Conservation (phyloP, 1,140 invertebrate genomes). For the Bacillus rossius region DNA sequence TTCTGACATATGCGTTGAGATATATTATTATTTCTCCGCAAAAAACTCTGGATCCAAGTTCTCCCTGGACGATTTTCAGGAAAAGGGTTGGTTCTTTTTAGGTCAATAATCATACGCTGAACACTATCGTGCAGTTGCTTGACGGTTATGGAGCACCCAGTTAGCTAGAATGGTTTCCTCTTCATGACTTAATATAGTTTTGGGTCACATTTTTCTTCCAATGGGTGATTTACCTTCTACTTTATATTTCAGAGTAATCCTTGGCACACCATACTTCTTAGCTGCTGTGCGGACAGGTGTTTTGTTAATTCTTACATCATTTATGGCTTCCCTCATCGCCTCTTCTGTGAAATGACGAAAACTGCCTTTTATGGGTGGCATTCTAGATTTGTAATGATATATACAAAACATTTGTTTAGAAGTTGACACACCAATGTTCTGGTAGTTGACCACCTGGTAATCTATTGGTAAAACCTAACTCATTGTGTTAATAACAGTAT, state of each 20-base stretch:
- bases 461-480: not conserved
- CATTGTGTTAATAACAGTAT: not conserved
- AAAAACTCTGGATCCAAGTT: slow-evolving; percentile 5
- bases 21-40: slow-evolving; percentile 6
- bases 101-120: slow-evolving; percentile 31
- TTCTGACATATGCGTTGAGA: slow-evolving; percentile 4
- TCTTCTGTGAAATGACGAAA: not conserved
- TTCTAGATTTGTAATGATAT: not conserved
- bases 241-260: not conserved
- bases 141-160: slow-evolving; percentile 35
- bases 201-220: slow-evolving; percentile 1
- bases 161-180: slow-evolving; percentile 26
- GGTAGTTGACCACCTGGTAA: not conserved
- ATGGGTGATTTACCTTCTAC: not conserved
- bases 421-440: not conserved
- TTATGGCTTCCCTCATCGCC: not conserved
- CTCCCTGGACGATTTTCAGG: slow-evolving; percentile 6
- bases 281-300: not conserved
- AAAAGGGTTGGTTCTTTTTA: slow-evolving; percentile 25
- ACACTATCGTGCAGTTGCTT: slow-evolving; percentile 35
- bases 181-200: slow-evolving; percentile 14
- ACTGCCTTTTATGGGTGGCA: not conserved
- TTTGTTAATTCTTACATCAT: slow-evolving; percentile 4
- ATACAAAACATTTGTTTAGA: not conserved
- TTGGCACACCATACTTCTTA: slow-evolving; percentile 2